Evolutionary conservation across 2,888 invertebrate species (phyloP), one percentile per base, ranked within the genome.

Genomic region (Melanchra persicariae): DNA sequence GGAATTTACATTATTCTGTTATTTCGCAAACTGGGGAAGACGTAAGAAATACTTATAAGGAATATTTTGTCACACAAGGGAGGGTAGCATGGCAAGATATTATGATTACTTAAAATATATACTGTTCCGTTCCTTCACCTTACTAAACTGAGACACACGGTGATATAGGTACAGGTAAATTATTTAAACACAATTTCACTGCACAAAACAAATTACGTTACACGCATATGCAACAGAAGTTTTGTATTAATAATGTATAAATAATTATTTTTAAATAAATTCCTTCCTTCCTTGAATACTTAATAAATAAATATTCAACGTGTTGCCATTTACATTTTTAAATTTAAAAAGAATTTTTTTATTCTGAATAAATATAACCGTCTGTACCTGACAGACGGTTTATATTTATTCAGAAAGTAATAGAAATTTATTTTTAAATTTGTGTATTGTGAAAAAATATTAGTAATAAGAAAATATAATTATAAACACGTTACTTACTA

Each of bases 81-180:
- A 57, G 55, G 55, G 55, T 55, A 55, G 55, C 55, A 55, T 55
- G 55, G 55, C 55, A 55, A 55, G 55, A 55, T 55, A 55, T 52
- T 52, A 52, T 52, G 52, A 52, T 52, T 52, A 52, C 52, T 52
- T 52, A 52, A 52, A 52, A 26, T 52, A 52, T 52, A 52, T 52
- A 52, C 26, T 52, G 52, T 47, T 47, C 47, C 47, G 47, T 47
- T 47, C 19, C 47, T 47, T 47, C 47, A 47, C 47, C 47, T 47
- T 47, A 47, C 47, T 47, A 47, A 47, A 51, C 51, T 51, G 51
- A 51, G 51, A 51, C 51, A 51, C 51, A 51, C 51, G 51, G 51
- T 51, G 51, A 51, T 51, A 51, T 51, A 51, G 51, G 51, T 51
- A 51, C 51, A 51, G 51, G 40, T 40, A 40, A 40, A 40, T 40